phyloP scores from a whole-genome alignment of 2,797 vertebrate genomes.

The Falco rusticolus region DNA sequence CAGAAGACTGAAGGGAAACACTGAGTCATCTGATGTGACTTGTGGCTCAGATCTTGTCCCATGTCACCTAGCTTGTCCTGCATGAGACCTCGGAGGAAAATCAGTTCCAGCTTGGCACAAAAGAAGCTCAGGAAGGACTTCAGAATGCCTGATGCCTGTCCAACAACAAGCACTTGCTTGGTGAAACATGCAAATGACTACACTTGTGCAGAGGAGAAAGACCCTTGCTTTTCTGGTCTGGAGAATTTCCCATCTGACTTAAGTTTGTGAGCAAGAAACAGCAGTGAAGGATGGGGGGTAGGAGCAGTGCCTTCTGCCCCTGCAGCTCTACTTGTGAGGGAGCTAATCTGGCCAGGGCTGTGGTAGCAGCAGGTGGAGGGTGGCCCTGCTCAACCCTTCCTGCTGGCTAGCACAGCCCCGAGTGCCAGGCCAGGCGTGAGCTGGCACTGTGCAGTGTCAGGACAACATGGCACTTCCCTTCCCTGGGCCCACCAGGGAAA shows the following conservation, averaged over 20 bases:
- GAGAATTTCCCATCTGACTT: neutral
- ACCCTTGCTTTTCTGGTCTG: neutral
- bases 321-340: neutral
- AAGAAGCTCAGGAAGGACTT: neutral
- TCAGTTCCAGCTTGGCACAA: neutral
- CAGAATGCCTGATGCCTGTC: neutral
- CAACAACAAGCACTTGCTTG: neutral
- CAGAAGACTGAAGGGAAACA: neutral
- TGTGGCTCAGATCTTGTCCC: neutral
- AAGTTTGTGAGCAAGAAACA: neutral
- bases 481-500: neutral
- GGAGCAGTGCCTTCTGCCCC: neutral
- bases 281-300: neutral
- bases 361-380: neutral
- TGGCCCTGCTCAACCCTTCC: neutral
- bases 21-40: neutral
- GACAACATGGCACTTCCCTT: neutral
- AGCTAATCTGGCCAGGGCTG: neutral
- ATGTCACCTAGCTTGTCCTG: neutral
- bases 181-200: neutral
- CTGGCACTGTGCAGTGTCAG: neutral
- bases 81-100: neutral
- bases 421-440: neutral
- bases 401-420: rapidly evolving
- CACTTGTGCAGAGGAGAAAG: neutral